A percentile compares a stretch with the other conserved stretches of the same genome.
Evolutionary conservation across 2,113 vertebrate genomes (phyloP).

Genomic region (Petrocephalus zakoni): DNA sequence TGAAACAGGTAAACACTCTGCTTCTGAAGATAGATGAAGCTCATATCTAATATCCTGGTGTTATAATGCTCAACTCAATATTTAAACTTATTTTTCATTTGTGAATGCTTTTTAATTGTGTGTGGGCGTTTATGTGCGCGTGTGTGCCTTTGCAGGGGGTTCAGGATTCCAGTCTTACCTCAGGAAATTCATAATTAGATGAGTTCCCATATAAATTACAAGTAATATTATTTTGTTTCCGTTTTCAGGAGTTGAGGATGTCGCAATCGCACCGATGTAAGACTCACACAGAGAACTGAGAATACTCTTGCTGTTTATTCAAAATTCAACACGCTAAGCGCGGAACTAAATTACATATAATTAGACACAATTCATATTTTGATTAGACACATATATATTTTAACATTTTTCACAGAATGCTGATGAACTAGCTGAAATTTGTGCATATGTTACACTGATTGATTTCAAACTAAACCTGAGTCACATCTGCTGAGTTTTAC

Average conservation of each 20-base stretch:
- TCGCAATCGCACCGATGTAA: neutral
- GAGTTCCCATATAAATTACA: neutral
- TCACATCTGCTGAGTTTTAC: neutral
- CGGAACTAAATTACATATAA: neutral
- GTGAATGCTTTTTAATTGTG: neutral
- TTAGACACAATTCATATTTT: neutral
- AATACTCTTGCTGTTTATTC: neutral
- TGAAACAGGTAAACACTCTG: neutral
- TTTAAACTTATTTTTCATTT: neutral
- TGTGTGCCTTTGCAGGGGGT: neutral
- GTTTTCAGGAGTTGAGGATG: neutral
- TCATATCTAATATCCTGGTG: neutral
- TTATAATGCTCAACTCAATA: neutral
- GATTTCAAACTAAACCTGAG: neutral
- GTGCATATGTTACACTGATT: neutral
- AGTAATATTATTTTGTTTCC: neutral
- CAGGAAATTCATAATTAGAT: neutral
- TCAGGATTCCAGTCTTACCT: neutral
- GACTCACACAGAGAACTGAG: neutral
- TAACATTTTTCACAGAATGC: neutral
- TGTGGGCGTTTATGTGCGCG: neutral
- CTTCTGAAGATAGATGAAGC: neutral
- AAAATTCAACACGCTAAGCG: neutral
- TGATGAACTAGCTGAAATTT: neutral
- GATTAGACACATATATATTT: neutral